Evolutionary conservation across 2,797 vertebrate species (phyloP).

Genomic region (Phalanger gymnotis): DNA sequence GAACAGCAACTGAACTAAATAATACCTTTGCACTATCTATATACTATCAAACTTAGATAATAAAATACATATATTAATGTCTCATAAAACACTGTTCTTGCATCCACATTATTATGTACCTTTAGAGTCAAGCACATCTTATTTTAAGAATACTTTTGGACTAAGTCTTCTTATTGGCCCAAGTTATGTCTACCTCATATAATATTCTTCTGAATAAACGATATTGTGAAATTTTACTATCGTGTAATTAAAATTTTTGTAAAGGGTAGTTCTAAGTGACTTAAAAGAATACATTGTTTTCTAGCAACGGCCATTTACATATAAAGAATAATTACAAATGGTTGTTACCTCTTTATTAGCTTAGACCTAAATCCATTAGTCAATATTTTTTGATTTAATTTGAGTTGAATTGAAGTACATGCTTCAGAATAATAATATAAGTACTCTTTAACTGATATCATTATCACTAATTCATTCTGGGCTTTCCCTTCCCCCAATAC

Average conservation of each 20-base stretch:
- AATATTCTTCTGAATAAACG: background rate
- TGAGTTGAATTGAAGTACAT: background rate
- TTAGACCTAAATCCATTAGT: background rate
- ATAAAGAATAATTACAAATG: background rate
- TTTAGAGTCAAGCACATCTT: background rate
- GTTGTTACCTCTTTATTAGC: background rate
- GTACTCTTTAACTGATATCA: constrained; percentile 20
- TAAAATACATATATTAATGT: background rate
- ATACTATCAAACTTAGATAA: background rate
- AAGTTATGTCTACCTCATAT: background rate
- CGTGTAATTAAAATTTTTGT: background rate
- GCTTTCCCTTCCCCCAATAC: background rate
- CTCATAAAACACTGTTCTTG: background rate
- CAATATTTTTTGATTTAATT: background rate
- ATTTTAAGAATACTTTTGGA: background rate
- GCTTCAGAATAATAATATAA: constrained; percentile 19
- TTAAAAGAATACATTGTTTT: constrained; percentile 30
- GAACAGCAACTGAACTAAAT: background rate
- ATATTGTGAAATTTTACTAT: background rate
- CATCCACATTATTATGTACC: background rate
- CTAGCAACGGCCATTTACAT: background rate
- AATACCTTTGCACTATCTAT: background rate
- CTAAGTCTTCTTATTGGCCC: background rate
- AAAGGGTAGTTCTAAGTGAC: background rate
- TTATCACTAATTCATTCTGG: constrained; percentile 31